Base-by-base conservation (phyloP, 2,797 vertebrate species). In the Tauraco hartlaubi region DNA sequence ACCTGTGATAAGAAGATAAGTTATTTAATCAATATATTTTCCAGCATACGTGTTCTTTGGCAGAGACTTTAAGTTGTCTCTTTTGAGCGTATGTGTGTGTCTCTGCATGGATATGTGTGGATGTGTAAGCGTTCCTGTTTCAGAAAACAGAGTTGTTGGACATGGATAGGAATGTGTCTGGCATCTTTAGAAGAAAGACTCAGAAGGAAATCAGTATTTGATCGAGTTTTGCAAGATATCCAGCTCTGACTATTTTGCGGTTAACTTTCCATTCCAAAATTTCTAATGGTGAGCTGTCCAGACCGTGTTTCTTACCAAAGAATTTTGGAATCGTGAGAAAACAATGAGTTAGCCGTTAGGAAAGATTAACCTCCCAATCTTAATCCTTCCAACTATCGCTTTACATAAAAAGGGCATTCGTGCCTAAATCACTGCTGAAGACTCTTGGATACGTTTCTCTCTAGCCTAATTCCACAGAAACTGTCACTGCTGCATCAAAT, bases 161-260 rank as follows among this genome's bases (percentile, higher is more conserved):
- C 92, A 87, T 39, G 51, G 90, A 91, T 72, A 96, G 91, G 97
- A 97, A 97, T 97, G 94, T 76, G 41, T 97, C 89, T 97, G 97
- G 96, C 96, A 88, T 58, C 85, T 96, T 59, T 5, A 86, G 48
- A 48, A 95, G 91, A 92, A 90, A 86, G 79, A 78, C 46, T 90
- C 69, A 66, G 90, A 96, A 92, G 71, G 73, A 95, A 96, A 95
- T 94, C 90, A 88, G 80, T n/a, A 39, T 91, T 63, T 82, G 78
- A 85, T 79, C 2, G 33, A 84, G 80, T 94, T 93, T 93, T 95
- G 94, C 96, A 92, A 91, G 79, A 68, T 74, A 92, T 97, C 95
- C 96, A 97, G 90, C 87, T 91, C 92, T 96, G 91, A 96, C 92
- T 96, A 46, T 25, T 95, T 39, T 96, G 94, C 28, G 92, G 96